A percentile compares a stretch with the other conserved stretches of the same genome.
Conservation (phyloP, 2,888 invertebrate genomes). For the Lissocephala sabroskyi region DNA sequence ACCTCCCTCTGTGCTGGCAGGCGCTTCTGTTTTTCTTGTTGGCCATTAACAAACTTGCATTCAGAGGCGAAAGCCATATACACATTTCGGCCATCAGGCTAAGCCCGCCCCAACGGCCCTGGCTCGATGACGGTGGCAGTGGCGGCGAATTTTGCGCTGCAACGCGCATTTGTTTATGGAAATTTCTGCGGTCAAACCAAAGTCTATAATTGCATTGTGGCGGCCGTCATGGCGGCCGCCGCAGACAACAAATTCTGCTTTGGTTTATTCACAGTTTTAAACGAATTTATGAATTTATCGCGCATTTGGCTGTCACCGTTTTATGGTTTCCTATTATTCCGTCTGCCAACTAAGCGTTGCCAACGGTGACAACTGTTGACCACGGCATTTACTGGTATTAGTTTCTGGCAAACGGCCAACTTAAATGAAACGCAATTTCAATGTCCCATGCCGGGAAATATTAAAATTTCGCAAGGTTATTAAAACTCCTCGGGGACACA, state of each 20-base stretch:
- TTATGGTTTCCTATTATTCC: conserved; percentile 40
- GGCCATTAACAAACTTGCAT: conserved; percentile 6
- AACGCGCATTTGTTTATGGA: conserved; percentile 8
- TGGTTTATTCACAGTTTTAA: no score
- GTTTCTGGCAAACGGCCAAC: no score
- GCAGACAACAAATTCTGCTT: no score
- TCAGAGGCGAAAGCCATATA: no score
- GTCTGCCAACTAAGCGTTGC: conserved; percentile 25
- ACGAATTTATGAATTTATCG: conserved; percentile 35
- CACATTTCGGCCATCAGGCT: no score
- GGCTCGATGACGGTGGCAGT: no score
- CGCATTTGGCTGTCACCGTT: conserved; percentile 31
- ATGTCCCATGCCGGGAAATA: no score
- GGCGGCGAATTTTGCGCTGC: no score
- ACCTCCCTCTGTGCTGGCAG: neutral
- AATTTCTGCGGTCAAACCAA: conserved; percentile 12
- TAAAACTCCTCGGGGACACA: no score
- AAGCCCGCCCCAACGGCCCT: no score
- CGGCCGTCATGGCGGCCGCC: conserved; percentile 13
- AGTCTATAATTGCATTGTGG: conserved; percentile 23
- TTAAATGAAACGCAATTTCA: no score
- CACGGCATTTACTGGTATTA: conserved; percentile 8
- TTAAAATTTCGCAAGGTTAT: no score
- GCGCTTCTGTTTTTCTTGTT: neutral
- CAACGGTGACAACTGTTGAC: conserved; percentile 22